phyloP scores from a whole-genome alignment of 2,113 vertebrate genomes.

The Nesogale talazaci region DNA sequence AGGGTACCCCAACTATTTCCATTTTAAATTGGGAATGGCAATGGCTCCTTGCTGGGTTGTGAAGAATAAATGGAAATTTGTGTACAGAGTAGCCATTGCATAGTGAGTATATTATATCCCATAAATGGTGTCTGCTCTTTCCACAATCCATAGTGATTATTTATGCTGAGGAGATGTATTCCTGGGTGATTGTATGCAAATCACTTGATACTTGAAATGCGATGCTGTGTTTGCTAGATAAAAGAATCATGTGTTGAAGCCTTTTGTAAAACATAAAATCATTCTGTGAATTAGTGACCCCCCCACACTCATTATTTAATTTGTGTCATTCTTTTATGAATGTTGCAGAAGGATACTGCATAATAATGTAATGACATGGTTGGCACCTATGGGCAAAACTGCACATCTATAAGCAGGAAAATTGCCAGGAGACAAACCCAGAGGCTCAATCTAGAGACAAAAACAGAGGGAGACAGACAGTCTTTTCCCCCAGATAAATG shows the following conservation, averaged over 20 bases:
- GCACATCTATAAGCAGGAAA: neutral
- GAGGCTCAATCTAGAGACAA: neutral
- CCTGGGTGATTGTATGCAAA: constrained; percentile 57
- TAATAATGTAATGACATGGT: neutral
- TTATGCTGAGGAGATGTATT: neutral
- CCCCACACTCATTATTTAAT: constrained; percentile 28
- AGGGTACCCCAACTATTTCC: neutral
- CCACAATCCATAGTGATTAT: constrained; percentile 5
- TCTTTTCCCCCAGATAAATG: too few relatives aligned
- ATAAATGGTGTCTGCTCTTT: neutral
- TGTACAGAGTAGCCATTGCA: neutral
- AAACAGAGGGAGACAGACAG: neutral
- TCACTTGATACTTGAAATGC: constrained; percentile 43
- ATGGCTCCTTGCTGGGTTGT: neutral
- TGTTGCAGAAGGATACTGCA: neutral
- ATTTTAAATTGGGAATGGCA: neutral
- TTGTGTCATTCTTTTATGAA: constrained; percentile 10
- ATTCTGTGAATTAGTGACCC: neutral
- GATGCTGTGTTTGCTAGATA: constrained; percentile 1
- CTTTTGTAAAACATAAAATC: constrained; percentile 55
- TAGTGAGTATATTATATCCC: constrained; percentile 21
- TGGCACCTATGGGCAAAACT: neutral
- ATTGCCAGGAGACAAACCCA: neutral
- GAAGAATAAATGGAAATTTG: neutral
- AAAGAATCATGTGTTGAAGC: constrained; percentile 38